These are phyloP conservation scores for Rhagoletis zephyria DNA, from an alignment of 1,140 invertebrate species.

Conservation along the genomic window DNA sequence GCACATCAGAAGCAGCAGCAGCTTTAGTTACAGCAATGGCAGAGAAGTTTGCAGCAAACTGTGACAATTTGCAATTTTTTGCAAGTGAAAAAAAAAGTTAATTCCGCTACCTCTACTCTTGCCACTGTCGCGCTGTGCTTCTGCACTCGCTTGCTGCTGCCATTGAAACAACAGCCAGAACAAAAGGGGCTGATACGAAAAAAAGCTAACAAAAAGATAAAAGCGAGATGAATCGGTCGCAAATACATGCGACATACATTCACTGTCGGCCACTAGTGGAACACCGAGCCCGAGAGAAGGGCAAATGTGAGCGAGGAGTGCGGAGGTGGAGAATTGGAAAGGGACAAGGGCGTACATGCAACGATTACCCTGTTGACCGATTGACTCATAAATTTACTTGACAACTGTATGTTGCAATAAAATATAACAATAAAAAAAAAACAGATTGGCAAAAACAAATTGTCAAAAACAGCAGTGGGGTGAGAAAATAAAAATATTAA, in stretches of 20 bases:
- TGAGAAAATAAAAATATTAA: neutral
- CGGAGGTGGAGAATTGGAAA: neutral
- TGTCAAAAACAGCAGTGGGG: neutral
- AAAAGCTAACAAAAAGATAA: neutral
- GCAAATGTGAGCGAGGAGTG: neutral
- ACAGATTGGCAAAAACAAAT: neutral
- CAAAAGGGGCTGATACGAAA: constrained; percentile 10
- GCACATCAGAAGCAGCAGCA: neutral
- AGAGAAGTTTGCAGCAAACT: neutral
- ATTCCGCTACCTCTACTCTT: too few relatives aligned
- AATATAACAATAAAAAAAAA: neutral
- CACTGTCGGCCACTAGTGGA: neutral
- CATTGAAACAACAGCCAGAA: neutral
- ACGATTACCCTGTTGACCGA: constrained; percentile 30
- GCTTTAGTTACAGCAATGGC: neutral
- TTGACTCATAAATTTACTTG: constrained; percentile 49
- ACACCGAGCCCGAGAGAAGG: neutral
- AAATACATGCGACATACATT: neutral
- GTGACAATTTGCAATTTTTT: constrained; percentile 25
- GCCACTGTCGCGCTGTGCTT: too few relatives aligned
- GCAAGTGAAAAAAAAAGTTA: neutral
- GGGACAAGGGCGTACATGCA: neutral
- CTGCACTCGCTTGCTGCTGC: neutral
- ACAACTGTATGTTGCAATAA: constrained; percentile 38
- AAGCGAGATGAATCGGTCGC: neutral